phyloP scores from a whole-genome alignment of 2,888 invertebrate species.

The Yponomeuta malinellus region DNA sequence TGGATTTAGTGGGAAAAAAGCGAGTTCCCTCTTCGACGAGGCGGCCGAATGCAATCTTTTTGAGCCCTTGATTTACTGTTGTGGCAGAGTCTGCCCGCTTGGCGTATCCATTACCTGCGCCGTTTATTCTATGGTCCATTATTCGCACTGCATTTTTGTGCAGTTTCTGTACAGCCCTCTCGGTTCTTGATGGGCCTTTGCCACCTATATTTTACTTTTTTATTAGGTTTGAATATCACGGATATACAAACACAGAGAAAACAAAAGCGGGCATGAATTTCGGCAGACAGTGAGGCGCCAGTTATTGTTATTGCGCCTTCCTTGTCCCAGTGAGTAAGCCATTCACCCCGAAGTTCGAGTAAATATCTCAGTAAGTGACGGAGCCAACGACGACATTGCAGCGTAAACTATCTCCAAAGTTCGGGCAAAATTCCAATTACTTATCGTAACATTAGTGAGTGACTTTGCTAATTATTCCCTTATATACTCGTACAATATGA shows the following conservation, averaged over 20 bases:
- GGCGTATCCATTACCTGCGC: slow-evolving; percentile 10
- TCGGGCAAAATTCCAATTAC: slow-evolving; percentile 9
- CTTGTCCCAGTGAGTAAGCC: slow-evolving; percentile 1
- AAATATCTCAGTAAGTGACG: not conserved
- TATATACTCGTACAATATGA: not conserved
- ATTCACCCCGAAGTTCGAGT: slow-evolving; percentile 7
- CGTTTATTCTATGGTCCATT: not conserved
- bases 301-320: not conserved
- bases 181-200: not conserved
- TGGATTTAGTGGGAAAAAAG: slow-evolving; percentile 42
- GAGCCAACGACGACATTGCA: not conserved
- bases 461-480: not conserved
- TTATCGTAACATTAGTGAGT: not conserved
- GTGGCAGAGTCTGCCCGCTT: slow-evolving; percentile 4
- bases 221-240: not conserved
- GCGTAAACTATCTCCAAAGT: slow-evolving; percentile 5
- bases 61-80: slow-evolving; percentile 18
- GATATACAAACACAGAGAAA: not conserved
- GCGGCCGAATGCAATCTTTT: slow-evolving; percentile 18
- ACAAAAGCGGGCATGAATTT: not conserved
- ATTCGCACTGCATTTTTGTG: not conserved
- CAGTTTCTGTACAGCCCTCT: not conserved
- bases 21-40: slow-evolving; percentile 31
- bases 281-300: not conserved
- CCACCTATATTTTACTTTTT: not conserved